A percentile compares a stretch with the other conserved stretches of the same genome.
Conservation (phyloP, 2,888 invertebrate species). For the Agrenia bidenticulata region DNA sequence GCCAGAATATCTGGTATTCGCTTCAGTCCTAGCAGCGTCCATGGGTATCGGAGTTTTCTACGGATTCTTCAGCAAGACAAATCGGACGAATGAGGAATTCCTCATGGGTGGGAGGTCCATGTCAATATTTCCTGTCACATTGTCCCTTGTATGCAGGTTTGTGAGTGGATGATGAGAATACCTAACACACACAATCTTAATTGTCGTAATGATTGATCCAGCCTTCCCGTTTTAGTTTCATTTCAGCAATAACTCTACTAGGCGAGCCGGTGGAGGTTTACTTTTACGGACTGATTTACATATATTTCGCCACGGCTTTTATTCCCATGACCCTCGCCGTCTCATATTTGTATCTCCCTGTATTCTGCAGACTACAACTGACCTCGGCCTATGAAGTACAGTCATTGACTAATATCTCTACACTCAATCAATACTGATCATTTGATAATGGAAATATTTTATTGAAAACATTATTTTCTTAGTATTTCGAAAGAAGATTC, state of each 20-base stretch:
- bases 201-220: background rate
- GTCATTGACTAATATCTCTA: too few relatives aligned
- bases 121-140: constrained; percentile 57
- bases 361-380: constrained; percentile 77
- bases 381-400: constrained; percentile 82
- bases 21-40: constrained; percentile 70
- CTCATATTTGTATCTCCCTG: constrained; percentile 77
- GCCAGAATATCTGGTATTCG: constrained; percentile 76
- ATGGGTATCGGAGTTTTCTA: constrained; percentile 82
- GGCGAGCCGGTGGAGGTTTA: constrained; percentile 33
- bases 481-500: constrained; percentile 60
- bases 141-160: constrained; percentile 40
- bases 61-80: constrained; percentile 72
- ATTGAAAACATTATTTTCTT: constrained; percentile 22
- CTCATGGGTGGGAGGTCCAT: constrained; percentile 78
- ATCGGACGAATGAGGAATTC: constrained; percentile 71
- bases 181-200: background rate
- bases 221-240: constrained; percentile 20
- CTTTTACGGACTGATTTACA: constrained; percentile 54
- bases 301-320: constrained; percentile 54
- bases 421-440: background rate
- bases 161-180: too few relatives aligned
- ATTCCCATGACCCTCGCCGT: constrained; percentile 55
- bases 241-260: constrained; percentile 28
- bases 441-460: background rate